Evolutionary conservation across 2,888 invertebrate species (phyloP).

Genomic region (Dolichopus griseipennis): DNA sequence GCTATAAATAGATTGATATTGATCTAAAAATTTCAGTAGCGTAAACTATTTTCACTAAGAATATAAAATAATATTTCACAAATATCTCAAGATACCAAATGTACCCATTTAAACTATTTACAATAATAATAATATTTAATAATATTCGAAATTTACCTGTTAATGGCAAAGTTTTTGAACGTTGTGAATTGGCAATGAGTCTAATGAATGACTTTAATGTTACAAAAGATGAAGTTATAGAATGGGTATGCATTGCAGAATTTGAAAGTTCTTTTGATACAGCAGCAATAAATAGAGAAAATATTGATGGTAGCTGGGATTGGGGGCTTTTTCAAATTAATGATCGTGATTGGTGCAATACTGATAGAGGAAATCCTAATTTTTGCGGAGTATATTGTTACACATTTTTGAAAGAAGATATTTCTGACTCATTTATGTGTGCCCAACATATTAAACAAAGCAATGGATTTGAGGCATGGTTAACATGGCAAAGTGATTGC

Average conservation of each 20-base stretch:
- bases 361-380: constrained; percentile 21
- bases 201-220: constrained; percentile 29
- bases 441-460: constrained; percentile 32
- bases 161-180: constrained; percentile 26
- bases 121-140: not conserved
- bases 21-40: too few species aligned
- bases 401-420: constrained; percentile 30
- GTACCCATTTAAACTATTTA: too few species aligned
- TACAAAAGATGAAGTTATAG: constrained; percentile 29
- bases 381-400: not conserved
- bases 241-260: constrained; percentile 47
- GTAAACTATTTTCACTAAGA: too few species aligned
- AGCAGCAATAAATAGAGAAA: constrained; percentile 40
- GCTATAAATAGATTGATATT: too few species aligned
- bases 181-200: constrained; percentile 34
- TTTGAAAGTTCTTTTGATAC: constrained; percentile 46
- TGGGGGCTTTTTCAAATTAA: constrained; percentile 40
- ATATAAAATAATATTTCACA: too few species aligned
- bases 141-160: too few species aligned
- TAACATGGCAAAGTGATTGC: constrained; percentile 37
- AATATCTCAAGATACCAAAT: too few species aligned
- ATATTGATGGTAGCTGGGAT: constrained; percentile 44
- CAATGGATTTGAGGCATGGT: constrained; percentile 36
- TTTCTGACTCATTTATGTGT: constrained; percentile 33
- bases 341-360: constrained; percentile 36